These are phyloP conservation scores for Callorhinus ursinus DNA, from an alignment of 2,113 vertebrate genomes.

Conservation along the genomic window DNA sequence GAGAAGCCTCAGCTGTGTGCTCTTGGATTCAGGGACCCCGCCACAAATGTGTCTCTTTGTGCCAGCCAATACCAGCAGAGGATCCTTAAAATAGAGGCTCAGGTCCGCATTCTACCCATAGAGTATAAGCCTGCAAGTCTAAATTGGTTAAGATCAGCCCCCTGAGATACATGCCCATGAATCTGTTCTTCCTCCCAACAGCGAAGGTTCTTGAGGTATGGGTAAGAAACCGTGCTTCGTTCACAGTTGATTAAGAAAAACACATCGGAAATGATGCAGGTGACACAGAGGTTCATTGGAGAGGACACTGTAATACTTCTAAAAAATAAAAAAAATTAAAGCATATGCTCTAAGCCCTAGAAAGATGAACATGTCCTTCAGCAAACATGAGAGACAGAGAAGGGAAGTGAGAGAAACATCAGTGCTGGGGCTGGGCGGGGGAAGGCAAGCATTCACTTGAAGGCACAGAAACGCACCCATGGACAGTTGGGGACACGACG, in stretches of 20 bases:
- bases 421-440: rapidly evolving
- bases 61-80: neutral
- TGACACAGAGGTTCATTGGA: rapidly evolving
- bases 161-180: rapidly evolving
- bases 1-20: neutral
- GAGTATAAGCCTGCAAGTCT: too few species aligned
- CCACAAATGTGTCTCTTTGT: rapidly evolving
- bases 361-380: rapidly evolving
- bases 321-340: neutral
- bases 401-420: rapidly evolving
- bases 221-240: rapidly evolving
- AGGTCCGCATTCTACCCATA: too few species aligned
- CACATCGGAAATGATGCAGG: neutral
- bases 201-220: rapidly evolving
- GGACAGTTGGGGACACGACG: rapidly evolving
- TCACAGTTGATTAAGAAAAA: neutral
- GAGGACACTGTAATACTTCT: neutral
- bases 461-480: rapidly evolving
- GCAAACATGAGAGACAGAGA: too few species aligned
- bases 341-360: neutral
- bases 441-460: rapidly evolving
- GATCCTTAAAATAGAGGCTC: neutral
- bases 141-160: rapidly evolving
- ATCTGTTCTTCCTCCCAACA: too few species aligned
- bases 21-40: neutral